phyloP scores from a whole-genome alignment of 2,797 vertebrate species.

The Sphenodon punctatus region DNA sequence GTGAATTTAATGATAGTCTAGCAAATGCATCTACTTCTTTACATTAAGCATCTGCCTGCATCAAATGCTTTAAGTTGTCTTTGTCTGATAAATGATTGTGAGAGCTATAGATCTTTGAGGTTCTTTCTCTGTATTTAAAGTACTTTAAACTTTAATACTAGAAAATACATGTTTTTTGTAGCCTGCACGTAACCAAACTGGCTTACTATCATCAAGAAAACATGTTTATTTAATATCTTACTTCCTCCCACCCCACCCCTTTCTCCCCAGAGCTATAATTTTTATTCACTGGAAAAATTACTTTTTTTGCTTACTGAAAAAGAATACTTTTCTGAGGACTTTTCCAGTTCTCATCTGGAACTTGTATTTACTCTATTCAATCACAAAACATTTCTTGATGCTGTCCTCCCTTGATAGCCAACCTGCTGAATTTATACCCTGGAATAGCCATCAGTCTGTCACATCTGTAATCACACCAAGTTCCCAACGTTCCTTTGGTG shows the following conservation, averaged over 20 bases:
- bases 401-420: constrained; percentile 42
- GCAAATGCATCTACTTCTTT: constrained; percentile 39
- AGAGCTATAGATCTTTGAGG: constrained; percentile 10
- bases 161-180: background rate
- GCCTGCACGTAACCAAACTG: background rate
- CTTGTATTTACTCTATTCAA: constrained; percentile 32
- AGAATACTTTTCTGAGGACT: background rate
- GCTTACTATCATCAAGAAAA: background rate
- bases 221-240: too few species aligned
- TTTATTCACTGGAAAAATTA: constrained; percentile 35
- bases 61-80: constrained; percentile 6
- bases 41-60: constrained; percentile 42
- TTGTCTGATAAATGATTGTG: background rate
- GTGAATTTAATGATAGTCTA: constrained; percentile 36
- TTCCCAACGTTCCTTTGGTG: constrained; percentile 12
- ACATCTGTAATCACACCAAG: constrained; percentile 48
- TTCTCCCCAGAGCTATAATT: too few species aligned
- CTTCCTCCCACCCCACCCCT: too few species aligned
- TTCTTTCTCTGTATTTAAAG: background rate
- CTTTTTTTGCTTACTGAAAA: background rate
- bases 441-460: constrained; percentile 22
- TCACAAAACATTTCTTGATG: constrained; percentile 26
- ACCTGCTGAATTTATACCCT: constrained; percentile 38
- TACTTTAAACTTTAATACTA: background rate
- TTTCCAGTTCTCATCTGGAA: constrained; percentile 15